phyloP scores from a whole-genome alignment of 2,797 vertebrate genomes.

The Anguilla marmorata region DNA sequence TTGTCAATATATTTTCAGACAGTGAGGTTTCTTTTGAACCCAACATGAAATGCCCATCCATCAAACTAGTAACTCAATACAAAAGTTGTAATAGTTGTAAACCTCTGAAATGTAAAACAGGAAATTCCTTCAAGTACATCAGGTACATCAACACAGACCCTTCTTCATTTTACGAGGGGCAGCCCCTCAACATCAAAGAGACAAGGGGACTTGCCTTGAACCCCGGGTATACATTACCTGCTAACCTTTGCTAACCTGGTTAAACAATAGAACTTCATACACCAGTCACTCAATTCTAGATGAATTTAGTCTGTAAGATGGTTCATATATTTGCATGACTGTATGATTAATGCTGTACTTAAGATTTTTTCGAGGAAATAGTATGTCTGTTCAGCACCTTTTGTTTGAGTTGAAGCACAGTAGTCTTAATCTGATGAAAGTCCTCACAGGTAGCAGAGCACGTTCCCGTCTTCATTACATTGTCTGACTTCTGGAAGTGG shows the following conservation, averaged over 20 bases:
- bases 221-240: slow-evolving; percentile 47
- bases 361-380: background rate
- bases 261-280: slow-evolving; percentile 9
- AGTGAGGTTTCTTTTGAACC: slow-evolving; percentile 7
- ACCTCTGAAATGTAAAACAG: slow-evolving; percentile 54
- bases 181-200: slow-evolving; percentile 49
- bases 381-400: slow-evolving; percentile 72
- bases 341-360: background rate
- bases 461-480: slow-evolving; percentile 74
- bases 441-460: slow-evolving; percentile 94
- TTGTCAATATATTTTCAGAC: slow-evolving; percentile 33
- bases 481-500: slow-evolving; percentile 84
- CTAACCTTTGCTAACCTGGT: slow-evolving; percentile 25
- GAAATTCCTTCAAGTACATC: slow-evolving; percentile 65
- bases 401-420: slow-evolving; percentile 90
- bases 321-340: slow-evolving; percentile 42
- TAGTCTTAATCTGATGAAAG: slow-evolving; percentile 91
- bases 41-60: background rate
- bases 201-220: slow-evolving; percentile 24
- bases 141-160: slow-evolving; percentile 51
- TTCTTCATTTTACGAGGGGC: slow-evolving; percentile 52
- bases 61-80: slow-evolving; percentile 58
- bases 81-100: slow-evolving; percentile 54
- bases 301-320: background rate
- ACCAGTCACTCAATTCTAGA: background rate